Evolutionary conservation across 2,797 vertebrate species (phyloP), one percentile per base, ranked within the genome.

Genomic region (Rhynchonycteris naso): DNA sequence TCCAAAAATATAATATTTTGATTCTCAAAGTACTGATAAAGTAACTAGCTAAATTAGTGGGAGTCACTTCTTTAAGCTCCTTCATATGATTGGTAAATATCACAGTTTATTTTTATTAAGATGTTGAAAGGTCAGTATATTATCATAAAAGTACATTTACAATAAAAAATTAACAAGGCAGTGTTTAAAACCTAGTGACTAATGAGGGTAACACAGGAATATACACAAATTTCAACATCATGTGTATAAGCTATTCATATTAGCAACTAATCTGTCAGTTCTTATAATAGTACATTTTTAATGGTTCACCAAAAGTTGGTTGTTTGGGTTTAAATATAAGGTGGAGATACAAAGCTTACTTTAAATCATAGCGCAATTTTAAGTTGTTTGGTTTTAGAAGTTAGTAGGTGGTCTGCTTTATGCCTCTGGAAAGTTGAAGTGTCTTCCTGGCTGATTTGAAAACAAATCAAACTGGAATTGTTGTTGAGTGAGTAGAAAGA

Each of bases 101-200:
- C 74, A 87, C 28, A 22, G 24, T 65, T 83, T 78, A 33, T 89
- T 92, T 96, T 80, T 92, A 79, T 79, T 80, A 90, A 95, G n/a
- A 78, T 68, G 6, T 59, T 85, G 47, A 61, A 95, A 90, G 11
- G 66, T 80, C 52, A 47, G 79, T 72, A 47, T 96, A 69, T 91
- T 92, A 83, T 61, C 14, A 47, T 61, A 61, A 71, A 84, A 85
- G 2, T 47, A 72, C 83, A 83, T 56, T 69, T 72, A 59, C 26
- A 74, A 58, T 89, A 93, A 88, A 93, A 86, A 84, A 61, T 76
- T 63, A 90, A 33, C 26, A 84, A 80, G 52, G 18, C 47, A 61
- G 28, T 4, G 4, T 86, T 84, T 89, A 12, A 54, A 74, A 72
- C 1, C 26, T 78, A 43, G 28, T 76, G 72, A 83, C 74, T 86